These are phyloP conservation scores for Trialeurodes vaporariorum DNA, from an alignment of 1,140 invertebrate genomes.

Conservation along the genomic window DNA sequence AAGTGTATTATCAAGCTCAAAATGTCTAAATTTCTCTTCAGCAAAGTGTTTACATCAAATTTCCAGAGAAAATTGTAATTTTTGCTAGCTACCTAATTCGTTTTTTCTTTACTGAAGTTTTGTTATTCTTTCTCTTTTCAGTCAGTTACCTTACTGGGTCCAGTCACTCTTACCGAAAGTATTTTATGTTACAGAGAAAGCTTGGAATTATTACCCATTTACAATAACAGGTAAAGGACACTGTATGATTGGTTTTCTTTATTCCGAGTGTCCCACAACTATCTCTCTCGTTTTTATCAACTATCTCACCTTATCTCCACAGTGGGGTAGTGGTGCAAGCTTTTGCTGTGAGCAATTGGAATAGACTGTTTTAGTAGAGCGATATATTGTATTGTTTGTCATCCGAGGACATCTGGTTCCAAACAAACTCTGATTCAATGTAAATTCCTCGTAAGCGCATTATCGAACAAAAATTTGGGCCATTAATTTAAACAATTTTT, in stretches of 20 bases:
- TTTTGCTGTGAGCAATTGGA: slow-evolving; percentile 35
- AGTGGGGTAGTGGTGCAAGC: slow-evolving; percentile 33
- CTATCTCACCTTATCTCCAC: slow-evolving; percentile 29
- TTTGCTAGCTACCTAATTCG: too few relatives aligned
- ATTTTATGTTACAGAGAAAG: slow-evolving; percentile 88
- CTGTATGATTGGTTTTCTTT: too few relatives aligned
- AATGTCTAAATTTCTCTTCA: too few relatives aligned
- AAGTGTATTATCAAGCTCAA: too few relatives aligned
- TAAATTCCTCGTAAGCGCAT: slow-evolving; percentile 20
- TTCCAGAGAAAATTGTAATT: too few relatives aligned
- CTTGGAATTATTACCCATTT: slow-evolving; percentile 91
- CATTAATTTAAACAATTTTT: too few relatives aligned
- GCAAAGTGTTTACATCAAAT: too few relatives aligned
- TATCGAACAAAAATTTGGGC: neutral
- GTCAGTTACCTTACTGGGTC: slow-evolving; percentile 80
- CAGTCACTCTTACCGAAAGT: slow-evolving; percentile 75
- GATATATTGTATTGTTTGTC: too few relatives aligned
- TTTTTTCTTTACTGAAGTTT: slow-evolving; percentile 4
- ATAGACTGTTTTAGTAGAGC: too few relatives aligned
- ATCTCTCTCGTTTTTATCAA: slow-evolving; percentile 12
- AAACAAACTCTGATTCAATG: too few relatives aligned
- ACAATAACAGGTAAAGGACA: slow-evolving; percentile 77
- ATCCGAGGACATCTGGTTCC: too few relatives aligned
- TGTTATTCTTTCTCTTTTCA: slow-evolving; percentile 37
- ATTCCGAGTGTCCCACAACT: too few relatives aligned